Evolutionary conservation across 2,888 invertebrate species (phyloP).

Genomic region (Choristoneura rosaceana): DNA sequence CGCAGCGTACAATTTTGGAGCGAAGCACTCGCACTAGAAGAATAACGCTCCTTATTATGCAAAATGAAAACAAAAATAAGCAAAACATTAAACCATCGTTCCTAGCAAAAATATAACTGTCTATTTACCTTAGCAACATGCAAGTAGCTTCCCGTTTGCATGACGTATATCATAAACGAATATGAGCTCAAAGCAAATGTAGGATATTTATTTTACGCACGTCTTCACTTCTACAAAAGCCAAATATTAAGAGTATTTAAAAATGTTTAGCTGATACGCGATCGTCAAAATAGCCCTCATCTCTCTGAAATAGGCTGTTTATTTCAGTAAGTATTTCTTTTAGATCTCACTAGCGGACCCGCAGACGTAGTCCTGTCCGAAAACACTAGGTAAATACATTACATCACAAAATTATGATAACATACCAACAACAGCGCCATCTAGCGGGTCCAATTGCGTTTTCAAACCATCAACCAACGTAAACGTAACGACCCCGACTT

Average conservation of each 20-base stretch:
- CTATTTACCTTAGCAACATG: not conserved
- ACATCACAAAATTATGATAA: too few species aligned
- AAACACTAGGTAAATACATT: too few species aligned
- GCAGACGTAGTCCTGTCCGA: too few species aligned
- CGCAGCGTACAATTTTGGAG: too few species aligned
- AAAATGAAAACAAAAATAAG: not conserved
- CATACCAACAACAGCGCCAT: too few species aligned
- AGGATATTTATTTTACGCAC: conserved; percentile 51
- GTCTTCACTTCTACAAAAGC: not conserved
- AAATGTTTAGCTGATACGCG: conserved; percentile 8
- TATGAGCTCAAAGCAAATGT: conserved; percentile 49
- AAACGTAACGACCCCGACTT: too few species aligned
- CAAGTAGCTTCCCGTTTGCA: not conserved
- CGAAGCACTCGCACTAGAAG: too few species aligned
- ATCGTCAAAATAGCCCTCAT: not conserved
- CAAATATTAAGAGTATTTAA: conserved; percentile 11
- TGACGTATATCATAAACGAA: conserved; percentile 44
- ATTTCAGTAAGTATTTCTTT: not conserved
- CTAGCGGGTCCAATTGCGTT: too few species aligned
- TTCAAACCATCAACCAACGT: too few species aligned
- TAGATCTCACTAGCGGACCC: not conserved
- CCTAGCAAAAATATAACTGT: not conserved
- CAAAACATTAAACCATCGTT: not conserved
- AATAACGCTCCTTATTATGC: not conserved
- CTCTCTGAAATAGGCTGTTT: not conserved